Percentiles rank a stretch among this genome's conserved stretches.
phyloP scores from a whole-genome alignment of 2,888 invertebrate genomes.

The Diachrysia chrysitis region DNA sequence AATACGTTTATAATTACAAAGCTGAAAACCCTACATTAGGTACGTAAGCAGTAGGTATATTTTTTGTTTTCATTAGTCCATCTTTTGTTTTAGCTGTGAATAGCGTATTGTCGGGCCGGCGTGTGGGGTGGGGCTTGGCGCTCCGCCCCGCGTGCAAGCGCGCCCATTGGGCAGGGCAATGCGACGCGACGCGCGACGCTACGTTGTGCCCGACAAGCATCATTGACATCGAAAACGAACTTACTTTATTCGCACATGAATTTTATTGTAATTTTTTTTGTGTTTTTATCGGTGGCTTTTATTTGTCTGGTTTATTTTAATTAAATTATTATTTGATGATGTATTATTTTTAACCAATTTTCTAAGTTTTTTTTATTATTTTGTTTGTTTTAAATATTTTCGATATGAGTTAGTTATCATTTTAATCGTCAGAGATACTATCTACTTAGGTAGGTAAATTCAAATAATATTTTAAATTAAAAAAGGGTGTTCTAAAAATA shows the following conservation, averaged over 20 bases:
- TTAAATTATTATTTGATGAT: background rate
- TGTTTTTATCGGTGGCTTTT: background rate
- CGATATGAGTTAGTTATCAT: no score
- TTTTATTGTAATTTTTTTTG: constrained; percentile 18
- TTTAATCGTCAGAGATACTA: no score
- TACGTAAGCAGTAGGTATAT: constrained; percentile 54
- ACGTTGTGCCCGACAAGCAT: constrained; percentile 37
- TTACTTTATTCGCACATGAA: constrained; percentile 40
- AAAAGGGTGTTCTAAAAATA: no score
- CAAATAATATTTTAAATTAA: no score
- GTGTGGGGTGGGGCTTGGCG: constrained; percentile 74
- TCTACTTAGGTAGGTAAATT: no score
- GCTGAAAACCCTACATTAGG: constrained; percentile 26
- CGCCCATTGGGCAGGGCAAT: constrained; percentile 79
- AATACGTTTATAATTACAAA: background rate
- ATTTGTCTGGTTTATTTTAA: background rate
- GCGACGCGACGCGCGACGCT: constrained; percentile 25
- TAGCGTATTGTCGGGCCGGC: constrained; percentile 50
- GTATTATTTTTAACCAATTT: background rate
- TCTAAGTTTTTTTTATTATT: background rate
- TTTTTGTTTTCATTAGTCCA: constrained; percentile 50
- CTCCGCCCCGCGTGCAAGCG: constrained; percentile 79
- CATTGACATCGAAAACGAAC: constrained; percentile 48
- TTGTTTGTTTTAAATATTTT: no score
- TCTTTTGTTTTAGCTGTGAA: constrained; percentile 60